Conservation (phyloP, 1,140 invertebrate species). For the Pseudobourletiella spinata region DNA sequence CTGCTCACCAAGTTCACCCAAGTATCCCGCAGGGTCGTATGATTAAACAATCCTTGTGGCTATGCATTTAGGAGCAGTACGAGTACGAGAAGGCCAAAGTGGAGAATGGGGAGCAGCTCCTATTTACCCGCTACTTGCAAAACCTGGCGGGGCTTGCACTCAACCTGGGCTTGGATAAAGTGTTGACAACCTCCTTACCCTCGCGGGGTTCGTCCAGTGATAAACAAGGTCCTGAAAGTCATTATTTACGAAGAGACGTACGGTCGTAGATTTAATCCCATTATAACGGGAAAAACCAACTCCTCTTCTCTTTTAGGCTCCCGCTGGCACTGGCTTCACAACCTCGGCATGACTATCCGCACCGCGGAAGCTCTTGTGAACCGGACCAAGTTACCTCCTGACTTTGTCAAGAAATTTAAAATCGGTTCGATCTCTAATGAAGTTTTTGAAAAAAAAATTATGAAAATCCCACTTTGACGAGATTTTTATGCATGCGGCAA, state of each 20-base stretch:
- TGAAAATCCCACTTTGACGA: no score
- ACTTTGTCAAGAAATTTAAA: conserved; percentile 41
- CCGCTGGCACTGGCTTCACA: conserved; percentile 54
- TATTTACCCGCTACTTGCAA: conserved; percentile 54
- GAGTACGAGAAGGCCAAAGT: conserved; percentile 50
- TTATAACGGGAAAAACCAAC: no score
- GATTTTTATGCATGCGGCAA: no score
- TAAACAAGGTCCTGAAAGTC: no score
- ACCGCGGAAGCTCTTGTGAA: conserved; percentile 49
- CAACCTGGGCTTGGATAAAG: conserved; percentile 48
- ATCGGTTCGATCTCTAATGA: conserved; percentile 32
- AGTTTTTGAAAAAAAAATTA: no score
- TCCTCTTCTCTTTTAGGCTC: conserved; percentile 38
- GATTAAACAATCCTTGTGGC: background rate
- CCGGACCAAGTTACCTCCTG: conserved; percentile 44
- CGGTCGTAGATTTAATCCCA: no score
- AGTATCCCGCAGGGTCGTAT: background rate
- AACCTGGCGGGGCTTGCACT: conserved; percentile 49
- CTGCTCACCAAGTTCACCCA: background rate
- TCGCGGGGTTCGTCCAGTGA: conserved; percentile 41
- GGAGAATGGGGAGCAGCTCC: conserved; percentile 51
- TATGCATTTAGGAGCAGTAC: conserved; percentile 46
- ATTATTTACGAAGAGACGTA: no score
- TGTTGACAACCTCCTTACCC: conserved; percentile 48
- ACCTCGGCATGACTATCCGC: conserved; percentile 47